Evolutionary conservation across 2,888 invertebrate genomes (phyloP).

Genomic region (Enchytraeus crypticus): DNA sequence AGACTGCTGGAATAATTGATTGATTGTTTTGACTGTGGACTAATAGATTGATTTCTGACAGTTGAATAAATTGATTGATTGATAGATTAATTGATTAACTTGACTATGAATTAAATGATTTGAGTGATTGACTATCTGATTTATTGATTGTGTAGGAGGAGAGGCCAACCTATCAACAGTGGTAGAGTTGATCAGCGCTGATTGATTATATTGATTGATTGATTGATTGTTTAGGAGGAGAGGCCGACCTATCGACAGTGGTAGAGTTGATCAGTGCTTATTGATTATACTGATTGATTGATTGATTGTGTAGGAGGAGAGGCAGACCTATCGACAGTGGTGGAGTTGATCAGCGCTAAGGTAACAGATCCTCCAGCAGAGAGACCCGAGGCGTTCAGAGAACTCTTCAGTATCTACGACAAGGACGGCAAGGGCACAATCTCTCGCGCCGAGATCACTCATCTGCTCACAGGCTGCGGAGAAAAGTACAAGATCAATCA

Average conservation of each 20-base stretch:
- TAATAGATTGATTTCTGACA: too few relatives aligned
- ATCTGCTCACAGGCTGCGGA: conserved; percentile 27
- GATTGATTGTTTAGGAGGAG: not conserved
- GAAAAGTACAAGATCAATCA: too few relatives aligned
- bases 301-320: conserved; percentile 15
- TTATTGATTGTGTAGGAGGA: not conserved
- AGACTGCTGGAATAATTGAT: too few relatives aligned
- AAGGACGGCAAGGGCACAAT: conserved; percentile 19
- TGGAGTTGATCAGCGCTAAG: conserved; percentile 17
- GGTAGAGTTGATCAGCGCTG: too few relatives aligned
- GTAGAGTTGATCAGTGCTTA: too few relatives aligned
- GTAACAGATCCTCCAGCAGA: conserved; percentile 24
- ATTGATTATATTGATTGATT: too few relatives aligned
- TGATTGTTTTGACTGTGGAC: too few relatives aligned
- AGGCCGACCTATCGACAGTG: too few relatives aligned
- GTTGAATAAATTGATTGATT: not conserved
- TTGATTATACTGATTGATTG: too few relatives aligned
- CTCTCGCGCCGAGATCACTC: conserved; percentile 20
- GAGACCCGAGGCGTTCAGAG: conserved; percentile 18
- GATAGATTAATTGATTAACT: not conserved
- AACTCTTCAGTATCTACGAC: conserved; percentile 26
- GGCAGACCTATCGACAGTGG: conserved; percentile 23
- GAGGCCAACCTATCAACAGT: too few relatives aligned
- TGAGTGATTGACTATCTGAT: not conserved
- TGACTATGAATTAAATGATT: not conserved